Percentiles rank a stretch among this genome's conserved stretches.
phyloP scores from a whole-genome alignment of 2,888 invertebrate species.

The Troilus luridus region DNA sequence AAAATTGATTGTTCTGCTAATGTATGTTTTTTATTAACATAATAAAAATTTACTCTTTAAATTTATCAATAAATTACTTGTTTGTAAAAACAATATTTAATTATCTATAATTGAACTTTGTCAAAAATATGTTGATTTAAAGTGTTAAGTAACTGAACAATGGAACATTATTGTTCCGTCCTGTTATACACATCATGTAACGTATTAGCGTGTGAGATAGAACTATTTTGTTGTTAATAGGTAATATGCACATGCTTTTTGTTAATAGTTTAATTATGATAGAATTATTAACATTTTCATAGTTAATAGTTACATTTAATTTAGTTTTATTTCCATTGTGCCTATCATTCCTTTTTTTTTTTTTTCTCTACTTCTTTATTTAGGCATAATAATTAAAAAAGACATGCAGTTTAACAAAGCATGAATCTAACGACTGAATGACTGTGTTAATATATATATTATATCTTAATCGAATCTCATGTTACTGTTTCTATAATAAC shows the following conservation, averaged over 20 bases:
- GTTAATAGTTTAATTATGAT: conserved; percentile 14
- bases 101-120: not conserved
- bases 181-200: conserved; percentile 4
- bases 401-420: conserved; percentile 52
- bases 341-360: not conserved
- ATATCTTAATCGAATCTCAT: conserved; percentile 52
- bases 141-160: not conserved
- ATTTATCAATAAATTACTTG: not conserved
- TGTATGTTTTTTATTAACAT: not conserved
- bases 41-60: not conserved
- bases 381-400: conserved; percentile 42
- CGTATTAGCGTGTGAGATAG: conserved; percentile 25
- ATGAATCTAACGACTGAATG: conserved; percentile 56
- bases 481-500: conserved; percentile 33
- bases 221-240: conserved; percentile 22
- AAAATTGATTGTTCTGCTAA: not conserved
- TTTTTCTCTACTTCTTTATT: conserved; percentile 3
- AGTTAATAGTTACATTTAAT: not conserved
- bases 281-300: conserved; percentile 33
- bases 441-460: conserved; percentile 55
- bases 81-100: not conserved
- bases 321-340: conserved; percentile 34
- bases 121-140: not conserved
- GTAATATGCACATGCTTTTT: conserved; percentile 16
- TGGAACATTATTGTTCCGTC: not conserved